Evolutionary conservation across 2,113 vertebrate species (phyloP).

Genomic region (Chloropsis hardwickii): DNA sequence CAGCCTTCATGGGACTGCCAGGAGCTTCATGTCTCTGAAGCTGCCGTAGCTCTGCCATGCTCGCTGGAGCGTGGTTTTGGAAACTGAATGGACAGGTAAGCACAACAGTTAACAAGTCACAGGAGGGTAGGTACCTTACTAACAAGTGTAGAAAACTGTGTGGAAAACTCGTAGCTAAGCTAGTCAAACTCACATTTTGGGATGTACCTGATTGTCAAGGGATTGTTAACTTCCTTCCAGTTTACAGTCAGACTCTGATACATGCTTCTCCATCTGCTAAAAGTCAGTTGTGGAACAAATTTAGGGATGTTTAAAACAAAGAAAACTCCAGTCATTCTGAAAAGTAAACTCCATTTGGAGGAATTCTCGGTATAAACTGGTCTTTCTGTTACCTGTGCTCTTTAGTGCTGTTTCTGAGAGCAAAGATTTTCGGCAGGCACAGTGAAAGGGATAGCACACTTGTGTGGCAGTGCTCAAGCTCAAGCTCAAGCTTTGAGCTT

Average conservation of each 20-base stretch:
- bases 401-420: background rate
- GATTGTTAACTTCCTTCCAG: background rate
- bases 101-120: background rate
- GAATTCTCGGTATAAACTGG: background rate
- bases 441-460: background rate
- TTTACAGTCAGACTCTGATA: background rate
- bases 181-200: background rate
- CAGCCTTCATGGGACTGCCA: background rate
- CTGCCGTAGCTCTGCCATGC: rapidly evolving
- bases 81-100: background rate
- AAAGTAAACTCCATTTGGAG: background rate
- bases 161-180: background rate
- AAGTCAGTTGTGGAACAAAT: background rate
- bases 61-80: background rate
- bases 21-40: background rate
- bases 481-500: background rate
- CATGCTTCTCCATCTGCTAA: background rate
- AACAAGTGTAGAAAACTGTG: background rate
- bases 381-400: background rate
- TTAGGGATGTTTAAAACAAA: background rate
- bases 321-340: background rate
- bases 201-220: background rate
- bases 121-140: background rate
- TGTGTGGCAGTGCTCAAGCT: background rate
- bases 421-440: background rate